A percentile compares a stretch with the other conserved stretches of the same genome.
Conservation (phyloP, 1,140 invertebrate genomes). For the Anoplophora glabripennis region DNA sequence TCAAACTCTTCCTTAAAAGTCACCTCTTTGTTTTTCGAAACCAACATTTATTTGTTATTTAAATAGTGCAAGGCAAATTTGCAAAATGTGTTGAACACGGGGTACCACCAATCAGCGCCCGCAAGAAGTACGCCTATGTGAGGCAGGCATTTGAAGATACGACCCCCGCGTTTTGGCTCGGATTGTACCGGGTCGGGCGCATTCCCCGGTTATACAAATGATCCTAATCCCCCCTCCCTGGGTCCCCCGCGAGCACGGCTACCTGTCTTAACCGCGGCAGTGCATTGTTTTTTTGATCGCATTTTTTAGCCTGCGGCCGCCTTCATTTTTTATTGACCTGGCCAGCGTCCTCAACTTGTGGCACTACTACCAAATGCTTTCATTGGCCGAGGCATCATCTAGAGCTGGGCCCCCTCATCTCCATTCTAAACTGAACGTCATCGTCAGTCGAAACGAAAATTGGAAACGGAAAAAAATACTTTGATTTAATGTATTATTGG, state of each 20-base stretch:
- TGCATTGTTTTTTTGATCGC: constrained; percentile 33
- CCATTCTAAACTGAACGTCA: too few species aligned
- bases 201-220: constrained; percentile 46
- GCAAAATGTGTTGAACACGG: too few species aligned
- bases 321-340: constrained; percentile 36
- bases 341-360: constrained; percentile 18
- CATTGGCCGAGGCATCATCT: too few species aligned
- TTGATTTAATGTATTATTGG: too few species aligned
- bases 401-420: too few species aligned
- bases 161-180: constrained; percentile 33
- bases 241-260: constrained; percentile 27
- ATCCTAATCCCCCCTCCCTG: constrained; percentile 35
- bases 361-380: constrained; percentile 11
- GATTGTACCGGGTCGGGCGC: constrained; percentile 43
- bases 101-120: too few species aligned
- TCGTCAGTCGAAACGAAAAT: too few species aligned
- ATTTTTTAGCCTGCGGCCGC: constrained; percentile 36
- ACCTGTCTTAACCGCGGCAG: constrained; percentile 43
- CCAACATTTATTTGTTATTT: too few species aligned
- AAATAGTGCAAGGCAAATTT: too few species aligned
- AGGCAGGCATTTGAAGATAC: constrained; percentile 15
- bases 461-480: too few species aligned
- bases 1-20: too few species aligned
- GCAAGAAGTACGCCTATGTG: constrained; percentile 2
- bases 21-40: too few species aligned